Percentiles rank a stretch among this genome's conserved stretches.
Conservation (phyloP, 2,888 invertebrate genomes). For the Esperia sulphurella region DNA sequence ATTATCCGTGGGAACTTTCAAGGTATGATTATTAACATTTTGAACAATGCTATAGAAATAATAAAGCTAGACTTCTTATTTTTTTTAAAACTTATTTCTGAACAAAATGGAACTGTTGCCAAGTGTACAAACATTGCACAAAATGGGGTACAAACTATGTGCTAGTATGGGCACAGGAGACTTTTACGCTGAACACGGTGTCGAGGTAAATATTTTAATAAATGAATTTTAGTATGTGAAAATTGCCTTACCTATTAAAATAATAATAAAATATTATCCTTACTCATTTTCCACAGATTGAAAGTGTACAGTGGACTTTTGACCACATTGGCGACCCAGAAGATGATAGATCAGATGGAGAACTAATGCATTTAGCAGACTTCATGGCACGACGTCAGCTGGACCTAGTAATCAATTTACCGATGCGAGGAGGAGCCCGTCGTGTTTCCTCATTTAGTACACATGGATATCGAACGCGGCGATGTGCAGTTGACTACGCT, state of each 20-base stretch:
- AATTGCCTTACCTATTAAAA: too few species aligned
- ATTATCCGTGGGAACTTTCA: conserved; percentile 96
- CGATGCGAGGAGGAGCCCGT: conserved; percentile 96
- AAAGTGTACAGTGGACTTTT: conserved; percentile 98
- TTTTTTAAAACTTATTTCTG: conserved; percentile 66
- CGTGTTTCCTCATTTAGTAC: conserved; percentile 96
- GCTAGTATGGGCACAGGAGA: conserved; percentile 99
- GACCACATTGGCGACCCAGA: conserved; percentile 92
- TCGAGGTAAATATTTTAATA: conserved; percentile 82
- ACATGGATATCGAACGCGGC: conserved; percentile 96
- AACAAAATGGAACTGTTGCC: conserved; percentile 94
- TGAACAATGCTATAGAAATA: background rate
- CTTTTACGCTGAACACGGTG: conserved; percentile 95
- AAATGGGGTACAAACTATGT: conserved; percentile 96
- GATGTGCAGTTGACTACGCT: conserved; percentile 98
- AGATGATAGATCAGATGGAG: conserved; percentile 86
- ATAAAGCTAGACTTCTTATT: background rate
- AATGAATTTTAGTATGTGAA: too few species aligned
- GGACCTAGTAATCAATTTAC: conserved; percentile 98
- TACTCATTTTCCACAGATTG: conserved; percentile 81
- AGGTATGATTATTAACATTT: conserved; percentile 80
- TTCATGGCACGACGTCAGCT: conserved; percentile 96
- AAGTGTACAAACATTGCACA: conserved; percentile 88
- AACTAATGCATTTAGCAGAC: conserved; percentile 92
- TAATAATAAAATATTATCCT: too few species aligned